Evolutionary conservation across 2,888 invertebrate genomes (phyloP).

Genomic region (Candidula unifasciata): DNA sequence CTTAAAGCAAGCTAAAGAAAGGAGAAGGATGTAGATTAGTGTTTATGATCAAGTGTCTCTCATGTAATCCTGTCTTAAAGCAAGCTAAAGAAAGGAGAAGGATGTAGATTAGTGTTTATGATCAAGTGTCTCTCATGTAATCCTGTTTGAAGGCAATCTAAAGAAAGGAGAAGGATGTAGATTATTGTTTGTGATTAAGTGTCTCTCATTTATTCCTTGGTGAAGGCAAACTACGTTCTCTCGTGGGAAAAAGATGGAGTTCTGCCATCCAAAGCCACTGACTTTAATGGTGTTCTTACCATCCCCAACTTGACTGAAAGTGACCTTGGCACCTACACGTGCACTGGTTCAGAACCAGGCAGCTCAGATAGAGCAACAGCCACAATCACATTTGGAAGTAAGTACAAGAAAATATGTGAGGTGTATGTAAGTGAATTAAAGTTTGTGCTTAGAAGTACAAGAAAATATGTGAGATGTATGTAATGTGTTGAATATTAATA

Average conservation of each 20-base stretch:
- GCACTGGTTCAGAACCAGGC: constrained; percentile 87
- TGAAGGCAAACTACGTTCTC: constrained; percentile 77
- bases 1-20: no score
- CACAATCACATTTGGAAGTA: constrained; percentile 88
- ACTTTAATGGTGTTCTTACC: constrained; percentile 86
- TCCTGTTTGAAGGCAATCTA: no score
- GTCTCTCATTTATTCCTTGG: neutral
- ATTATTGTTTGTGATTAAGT: neutral
- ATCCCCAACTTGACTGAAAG: constrained; percentile 87
- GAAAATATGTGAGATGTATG: no score
- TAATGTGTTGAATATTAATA: no score
- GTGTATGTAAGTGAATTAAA: neutral
- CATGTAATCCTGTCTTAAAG: no score
- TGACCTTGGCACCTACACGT: constrained; percentile 93
- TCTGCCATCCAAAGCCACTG: constrained; percentile 85
- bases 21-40: no score
- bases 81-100: no score
- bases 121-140: no score
- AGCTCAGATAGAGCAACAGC: constrained; percentile 84
- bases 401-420: constrained; percentile 27
- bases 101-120: no score
- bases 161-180: no score
- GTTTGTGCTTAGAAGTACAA: no score
- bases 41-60: no score
- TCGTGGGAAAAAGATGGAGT: constrained; percentile 89